Conservation (phyloP, 64 coral and sea anemone genomes). For the Stylophora pistillata region DNA sequence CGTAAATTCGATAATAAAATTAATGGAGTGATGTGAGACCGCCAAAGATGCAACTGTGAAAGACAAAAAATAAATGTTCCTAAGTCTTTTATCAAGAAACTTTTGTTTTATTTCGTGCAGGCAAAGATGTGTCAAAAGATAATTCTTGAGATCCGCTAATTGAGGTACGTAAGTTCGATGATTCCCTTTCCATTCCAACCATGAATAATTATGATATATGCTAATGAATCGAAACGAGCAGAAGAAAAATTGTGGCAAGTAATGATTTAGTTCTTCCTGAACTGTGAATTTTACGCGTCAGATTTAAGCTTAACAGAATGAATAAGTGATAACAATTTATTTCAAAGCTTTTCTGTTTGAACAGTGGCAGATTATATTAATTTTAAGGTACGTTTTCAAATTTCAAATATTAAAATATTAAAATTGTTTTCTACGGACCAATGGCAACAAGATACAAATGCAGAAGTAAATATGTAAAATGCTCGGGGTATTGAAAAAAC, state of each 20-base stretch:
- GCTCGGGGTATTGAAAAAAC: not conserved
- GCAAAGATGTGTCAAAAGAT: no score
- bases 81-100: no score
- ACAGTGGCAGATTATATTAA: not conserved
- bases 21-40: no score
- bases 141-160: no score
- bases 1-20: no score
- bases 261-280: not conserved
- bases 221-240: not conserved
- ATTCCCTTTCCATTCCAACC: no score
- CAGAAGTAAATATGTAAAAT: not conserved
- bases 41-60: no score
- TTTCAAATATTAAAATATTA: slow-evolving; percentile 1
- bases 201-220: not conserved
- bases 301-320: not conserved
- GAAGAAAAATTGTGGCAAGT: not conserved
- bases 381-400: not conserved
- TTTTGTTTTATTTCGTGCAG: no score
- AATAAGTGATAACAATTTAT: not conserved
- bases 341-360: not conserved
- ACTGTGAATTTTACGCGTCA: not conserved
- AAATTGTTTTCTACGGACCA: not conserved
- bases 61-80: no score
- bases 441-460: not conserved
- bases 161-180: no score